Evolutionary conservation across 2,113 vertebrate species (phyloP), one percentile per base, ranked within the genome.

Genomic region (Megaceryle maxima): DNA sequence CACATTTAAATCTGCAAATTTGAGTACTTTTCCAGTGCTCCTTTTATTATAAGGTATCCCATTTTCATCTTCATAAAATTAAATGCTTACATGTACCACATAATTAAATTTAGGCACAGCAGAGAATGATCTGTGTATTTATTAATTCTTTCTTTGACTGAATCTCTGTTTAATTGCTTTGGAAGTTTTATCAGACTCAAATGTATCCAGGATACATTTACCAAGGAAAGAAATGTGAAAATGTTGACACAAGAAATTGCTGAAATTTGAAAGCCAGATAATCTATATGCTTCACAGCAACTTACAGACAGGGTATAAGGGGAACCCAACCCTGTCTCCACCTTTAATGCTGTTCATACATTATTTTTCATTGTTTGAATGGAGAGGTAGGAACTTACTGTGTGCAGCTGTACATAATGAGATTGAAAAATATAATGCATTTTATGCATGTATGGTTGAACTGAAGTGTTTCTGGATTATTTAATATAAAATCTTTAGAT

Each of bases 11-110:
- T 95, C 92, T 96, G 92, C 56, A 97, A 67, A 95, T 96, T 94
- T 96, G 91, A 97, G 88, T 84, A 92, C 92, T 96, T 97, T 95
- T 44, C 70, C 76, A 96, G 33, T 91, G 68, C 83, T 97, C 89
- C 87, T 97, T 97, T 97, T 97, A 97, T 93, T 98, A 66, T 88
- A 95, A 96, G 70, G 57, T 92, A 95, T 96, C 72, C 62, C 97
- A 96, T 96, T 97, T 97, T 97, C 85, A 96, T 96, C 96, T 97
- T 95, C 96, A 97, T 97, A 97, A 98, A 98, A 97, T 72, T 96
- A 97, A 97, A 96, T 97, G 94, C 86, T 97, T 97, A 72, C 76
- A 56, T 97, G 94, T 97, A 95, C 82, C 82, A 94, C 97, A 90
- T 97, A 97, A 98, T 98, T 97, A 98, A 98, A 97, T 97, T 92